phyloP scores from a whole-genome alignment of 2,113 vertebrate species.

The Callospermophilus lateralis region DNA sequence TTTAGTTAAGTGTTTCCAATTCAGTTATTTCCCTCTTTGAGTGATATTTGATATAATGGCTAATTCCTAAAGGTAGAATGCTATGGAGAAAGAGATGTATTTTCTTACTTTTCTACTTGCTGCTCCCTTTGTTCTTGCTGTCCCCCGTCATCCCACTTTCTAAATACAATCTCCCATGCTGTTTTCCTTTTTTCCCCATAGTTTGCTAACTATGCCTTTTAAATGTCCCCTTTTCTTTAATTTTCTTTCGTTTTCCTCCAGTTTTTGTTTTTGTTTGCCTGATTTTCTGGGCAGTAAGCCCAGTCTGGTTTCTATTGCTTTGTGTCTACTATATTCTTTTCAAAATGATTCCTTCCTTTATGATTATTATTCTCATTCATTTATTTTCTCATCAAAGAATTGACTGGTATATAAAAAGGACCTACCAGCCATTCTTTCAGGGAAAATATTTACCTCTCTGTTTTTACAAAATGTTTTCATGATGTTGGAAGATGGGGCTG shows the following conservation, averaged over 20 bases:
- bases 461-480: neutral
- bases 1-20: neutral
- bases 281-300: slow-evolving; percentile 51
- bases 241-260: neutral
- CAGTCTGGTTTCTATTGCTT: slow-evolving; percentile 48
- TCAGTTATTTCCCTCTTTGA: too few species aligned
- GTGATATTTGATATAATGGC: rapidly evolving
- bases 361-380: slow-evolving; percentile 46
- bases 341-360: slow-evolving; percentile 13
- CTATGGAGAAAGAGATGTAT: neutral
- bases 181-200: neutral
- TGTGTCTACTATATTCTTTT: slow-evolving; percentile 34
- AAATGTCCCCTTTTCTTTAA: neutral
- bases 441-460: neutral
- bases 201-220: slow-evolving; percentile 35
- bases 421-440: neutral
- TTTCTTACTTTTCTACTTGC: neutral
- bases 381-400: slow-evolving; percentile 57
- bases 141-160: neutral
- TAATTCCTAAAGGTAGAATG: neutral
- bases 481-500: neutral
- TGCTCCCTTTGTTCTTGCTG: neutral
- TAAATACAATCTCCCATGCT: neutral
- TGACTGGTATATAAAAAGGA: neutral
- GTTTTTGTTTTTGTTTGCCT: slow-evolving; percentile 54